phyloP scores from a whole-genome alignment of 2,113 vertebrate species.

The Pangasianodon hypophthalmus region DNA sequence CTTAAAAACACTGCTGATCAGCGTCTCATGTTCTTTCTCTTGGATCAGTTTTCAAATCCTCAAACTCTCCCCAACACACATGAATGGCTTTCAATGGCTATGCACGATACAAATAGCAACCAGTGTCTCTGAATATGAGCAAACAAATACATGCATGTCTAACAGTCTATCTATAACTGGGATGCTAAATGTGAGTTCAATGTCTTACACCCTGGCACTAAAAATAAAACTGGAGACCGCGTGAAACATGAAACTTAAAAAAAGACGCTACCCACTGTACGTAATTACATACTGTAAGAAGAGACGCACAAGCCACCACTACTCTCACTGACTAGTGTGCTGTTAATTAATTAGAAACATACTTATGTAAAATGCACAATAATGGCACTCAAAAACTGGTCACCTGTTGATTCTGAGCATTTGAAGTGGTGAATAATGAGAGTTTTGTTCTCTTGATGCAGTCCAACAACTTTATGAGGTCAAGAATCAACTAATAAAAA shows the following conservation, averaged over 20 bases:
- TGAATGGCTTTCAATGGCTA: slow-evolving; percentile 19
- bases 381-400: not conserved
- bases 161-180: slow-evolving; percentile 17
- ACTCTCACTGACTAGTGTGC: slow-evolving; percentile 2
- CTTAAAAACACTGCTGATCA: not conserved
- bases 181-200: slow-evolving; percentile 26
- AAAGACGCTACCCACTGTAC: not conserved
- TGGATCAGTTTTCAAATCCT: slow-evolving; percentile 17
- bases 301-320: slow-evolving; percentile 22
- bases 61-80: not conserved
- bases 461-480: not conserved
- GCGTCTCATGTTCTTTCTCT: not conserved
- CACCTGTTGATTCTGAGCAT: not conserved
- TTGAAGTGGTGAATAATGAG: not conserved
- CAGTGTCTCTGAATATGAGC: slow-evolving; percentile 29
- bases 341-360: not conserved
- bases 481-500: not conserved
- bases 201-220: slow-evolving; percentile 22
- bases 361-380: not conserved
- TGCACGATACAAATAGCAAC: slow-evolving; percentile 44
- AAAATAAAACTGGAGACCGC: slow-evolving; percentile 40
- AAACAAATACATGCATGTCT: slow-evolving; percentile 14
- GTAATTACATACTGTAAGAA: slow-evolving; percentile 44
- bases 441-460: not conserved
- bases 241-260: not conserved